These are phyloP conservation scores for Sternotherus odoratus DNA, from an alignment of 2,797 vertebrate genomes.

Conservation along the genomic window DNA sequence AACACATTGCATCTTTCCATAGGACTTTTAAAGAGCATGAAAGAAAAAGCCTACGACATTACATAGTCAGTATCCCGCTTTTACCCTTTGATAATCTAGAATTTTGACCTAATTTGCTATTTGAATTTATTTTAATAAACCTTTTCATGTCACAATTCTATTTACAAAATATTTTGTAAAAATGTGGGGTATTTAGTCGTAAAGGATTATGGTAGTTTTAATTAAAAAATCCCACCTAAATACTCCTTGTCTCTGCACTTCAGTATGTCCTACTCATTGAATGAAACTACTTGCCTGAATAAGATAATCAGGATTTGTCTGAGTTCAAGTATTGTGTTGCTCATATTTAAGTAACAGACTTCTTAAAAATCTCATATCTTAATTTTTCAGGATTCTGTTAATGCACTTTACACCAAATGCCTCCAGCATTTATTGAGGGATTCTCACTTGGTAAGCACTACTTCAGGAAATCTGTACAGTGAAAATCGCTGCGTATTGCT, in stretches of 20 bases:
- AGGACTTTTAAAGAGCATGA: constrained; percentile 91
- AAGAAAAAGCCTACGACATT: constrained; percentile 92
- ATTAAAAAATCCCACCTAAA: no score
- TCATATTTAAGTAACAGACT: neutral
- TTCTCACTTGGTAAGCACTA: constrained; percentile 90
- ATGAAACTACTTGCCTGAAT: neutral
- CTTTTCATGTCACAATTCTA: neutral
- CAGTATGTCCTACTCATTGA: neutral
- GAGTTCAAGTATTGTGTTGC: neutral
- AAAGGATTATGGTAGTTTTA: neutral
- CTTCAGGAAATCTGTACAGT: neutral
- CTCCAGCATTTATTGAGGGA: constrained; percentile 96
- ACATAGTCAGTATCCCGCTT: constrained; percentile 87
- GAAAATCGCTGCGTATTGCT: neutral
- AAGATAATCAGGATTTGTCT: neutral
- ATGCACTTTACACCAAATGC: constrained; percentile 94
- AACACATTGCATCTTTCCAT: constrained; percentile 87
- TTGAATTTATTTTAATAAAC: neutral
- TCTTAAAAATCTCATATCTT: neutral
- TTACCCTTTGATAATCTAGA: neutral
- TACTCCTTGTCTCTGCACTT: neutral
- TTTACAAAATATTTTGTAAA: neutral
- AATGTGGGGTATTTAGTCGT: neutral
- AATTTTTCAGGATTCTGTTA: constrained; percentile 89
- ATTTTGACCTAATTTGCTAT: neutral